Percentiles rank a stretch among this genome's conserved stretches.
Conservation (phyloP, 2,797 vertebrate genomes). For the Synaphobranchus kaupii region DNA sequence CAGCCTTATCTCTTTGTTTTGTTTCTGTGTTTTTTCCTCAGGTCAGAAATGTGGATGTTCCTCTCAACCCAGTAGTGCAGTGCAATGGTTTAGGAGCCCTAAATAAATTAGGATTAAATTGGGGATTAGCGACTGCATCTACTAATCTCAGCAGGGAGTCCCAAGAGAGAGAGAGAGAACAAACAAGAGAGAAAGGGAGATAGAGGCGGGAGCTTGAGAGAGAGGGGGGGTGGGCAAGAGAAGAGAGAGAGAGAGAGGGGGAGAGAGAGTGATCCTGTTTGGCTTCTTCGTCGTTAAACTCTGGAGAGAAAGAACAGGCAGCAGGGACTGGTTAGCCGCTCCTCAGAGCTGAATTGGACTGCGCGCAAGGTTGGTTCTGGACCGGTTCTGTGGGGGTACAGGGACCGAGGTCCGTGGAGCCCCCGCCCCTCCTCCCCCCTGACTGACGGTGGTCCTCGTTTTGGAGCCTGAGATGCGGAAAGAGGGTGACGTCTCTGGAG, state of each 20-base stretch:
- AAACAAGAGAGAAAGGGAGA: background rate
- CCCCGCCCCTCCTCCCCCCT: background rate
- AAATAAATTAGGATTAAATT: constrained; percentile 41
- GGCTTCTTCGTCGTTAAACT: background rate
- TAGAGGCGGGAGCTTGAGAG: background rate
- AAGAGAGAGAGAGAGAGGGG: background rate
- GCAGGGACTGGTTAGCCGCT: constrained; percentile 12
- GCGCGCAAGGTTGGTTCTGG: background rate
- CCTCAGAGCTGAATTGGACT: constrained; percentile 10
- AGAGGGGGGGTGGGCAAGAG: too few relatives aligned
- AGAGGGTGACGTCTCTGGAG: background rate
- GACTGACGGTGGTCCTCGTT: constrained; percentile 22
- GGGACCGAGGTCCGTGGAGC: background rate
- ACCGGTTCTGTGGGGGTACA: background rate
- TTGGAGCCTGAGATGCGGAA: constrained; percentile 29
- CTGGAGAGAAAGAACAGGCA: constrained; percentile 4
- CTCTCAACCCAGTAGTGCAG: background rate
- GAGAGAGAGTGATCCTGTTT: background rate
- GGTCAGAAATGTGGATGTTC: constrained; percentile 13
- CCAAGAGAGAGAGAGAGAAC: constrained; percentile 2
- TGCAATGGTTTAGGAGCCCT: background rate
- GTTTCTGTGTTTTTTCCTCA: background rate
- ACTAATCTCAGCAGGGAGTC: constrained; percentile 29
- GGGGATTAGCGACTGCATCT: constrained; percentile 28
- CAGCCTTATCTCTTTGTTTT: background rate